Conservation (phyloP, 2,888 invertebrate genomes). For the Drosophila suboccidentalis region DNA sequence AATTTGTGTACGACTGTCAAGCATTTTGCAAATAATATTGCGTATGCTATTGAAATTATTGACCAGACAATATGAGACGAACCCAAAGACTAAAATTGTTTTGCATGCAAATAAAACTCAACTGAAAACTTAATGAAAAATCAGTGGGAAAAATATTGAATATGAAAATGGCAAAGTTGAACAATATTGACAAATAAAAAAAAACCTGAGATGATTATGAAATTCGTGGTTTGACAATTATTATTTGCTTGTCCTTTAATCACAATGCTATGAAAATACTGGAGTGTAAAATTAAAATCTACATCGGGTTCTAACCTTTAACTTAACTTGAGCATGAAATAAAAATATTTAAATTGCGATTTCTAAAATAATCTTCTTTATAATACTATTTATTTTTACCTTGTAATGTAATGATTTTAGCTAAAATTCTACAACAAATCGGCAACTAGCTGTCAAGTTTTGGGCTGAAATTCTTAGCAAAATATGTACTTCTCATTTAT, state of each 20-base stretch:
- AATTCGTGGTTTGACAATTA: background rate
- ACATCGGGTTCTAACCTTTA: no score
- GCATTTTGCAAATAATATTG: slow-evolving; percentile 69
- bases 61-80: slow-evolving; percentile 40
- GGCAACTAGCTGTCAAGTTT: background rate
- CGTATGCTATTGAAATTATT: slow-evolving; percentile 57
- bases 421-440: background rate
- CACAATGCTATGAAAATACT: no score
- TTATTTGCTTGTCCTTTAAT: background rate
- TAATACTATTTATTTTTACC: no score
- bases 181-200: background rate
- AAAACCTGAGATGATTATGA: background rate
- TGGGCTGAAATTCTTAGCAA: background rate
- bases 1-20: slow-evolving; percentile 49
- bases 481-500: slow-evolving; percentile 3
- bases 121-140: slow-evolving; percentile 27
- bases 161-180: slow-evolving; percentile 11
- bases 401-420: background rate
- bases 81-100: slow-evolving; percentile 38
- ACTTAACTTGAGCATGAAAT: no score
- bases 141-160: slow-evolving; percentile 22
- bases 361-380: no score
- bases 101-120: slow-evolving; percentile 35
- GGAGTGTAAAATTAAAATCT: no score
- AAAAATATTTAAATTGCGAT: no score